Base-by-base conservation (phyloP, 1,140 invertebrate species). In the Bombus terrestris region DNA sequence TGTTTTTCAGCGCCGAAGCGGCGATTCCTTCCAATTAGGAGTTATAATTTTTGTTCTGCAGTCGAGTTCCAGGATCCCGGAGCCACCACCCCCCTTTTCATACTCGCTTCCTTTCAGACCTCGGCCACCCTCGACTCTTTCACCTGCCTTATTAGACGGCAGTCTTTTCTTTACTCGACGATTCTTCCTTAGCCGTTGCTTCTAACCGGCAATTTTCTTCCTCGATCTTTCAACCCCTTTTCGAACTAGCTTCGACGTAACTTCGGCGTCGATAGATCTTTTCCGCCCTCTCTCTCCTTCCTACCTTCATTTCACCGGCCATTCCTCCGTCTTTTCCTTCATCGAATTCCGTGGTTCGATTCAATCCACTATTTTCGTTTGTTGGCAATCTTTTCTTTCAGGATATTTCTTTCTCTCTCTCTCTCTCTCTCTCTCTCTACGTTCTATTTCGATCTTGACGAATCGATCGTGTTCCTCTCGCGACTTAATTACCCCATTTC, bases 41-140 rank as follows among this genome's bases (percentile, higher is more conserved):
- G 75, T 78, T 78, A 78, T 39, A 78, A 78, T 78, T 78, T 78
- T 77, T 41, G 57, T 64, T 76, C 73, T n/a, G 32, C 43, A 32
- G 47, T 10, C 32, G 35, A n/a, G 74, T 28, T 43, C 28, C 39
- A 25, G 47, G 47, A 39, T 39, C 37, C 35, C 9, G 25, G 25
- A 6, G 28, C 37, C 12, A 2, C 53, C 37, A 28, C 12, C 35
- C 32, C 35, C 35, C 37, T 64, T 74, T 80, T 47, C 39, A 78
- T 47, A 15, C 75, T 62, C 47, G 59, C 68, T 35, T 53, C 62
- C 37, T 77, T 73, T 59, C 85, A 47, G 37, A 15, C 39, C 39
- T 66, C 32, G 76, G 66, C 66, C 68, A 57, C 72, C 72, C 39
- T n/a, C 62, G 47, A 5, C 47, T 32, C 78, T 53, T 43, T 64